Conservation (phyloP, 2,113 vertebrate genomes). For the Corythornis madagascariensis region DNA sequence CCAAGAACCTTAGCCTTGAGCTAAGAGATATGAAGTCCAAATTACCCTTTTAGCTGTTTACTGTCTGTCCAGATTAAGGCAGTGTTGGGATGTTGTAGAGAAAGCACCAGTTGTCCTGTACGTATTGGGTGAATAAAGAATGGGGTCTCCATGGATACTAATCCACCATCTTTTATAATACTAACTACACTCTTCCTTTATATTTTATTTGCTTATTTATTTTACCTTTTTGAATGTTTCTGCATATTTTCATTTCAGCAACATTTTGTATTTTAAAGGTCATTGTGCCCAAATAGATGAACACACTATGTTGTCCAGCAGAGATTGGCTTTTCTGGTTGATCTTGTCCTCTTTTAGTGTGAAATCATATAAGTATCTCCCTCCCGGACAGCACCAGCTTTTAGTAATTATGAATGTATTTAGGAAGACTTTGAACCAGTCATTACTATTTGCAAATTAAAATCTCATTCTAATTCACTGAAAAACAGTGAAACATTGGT, state of each 20-base stretch:
- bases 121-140: not conserved
- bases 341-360: not conserved
- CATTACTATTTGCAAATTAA: not conserved
- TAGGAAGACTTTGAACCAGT: not conserved
- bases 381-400: not conserved
- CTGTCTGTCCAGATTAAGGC: not conserved
- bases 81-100: not conserved
- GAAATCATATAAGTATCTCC: not conserved
- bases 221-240: conserved; percentile 19
- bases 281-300: not conserved
- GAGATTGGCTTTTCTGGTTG: not conserved
- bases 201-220: not conserved
- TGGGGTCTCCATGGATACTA: conserved; percentile 37
- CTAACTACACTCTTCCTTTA: not conserved
- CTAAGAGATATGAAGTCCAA: not conserved
- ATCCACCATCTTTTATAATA: conserved; percentile 31
- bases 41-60: conserved; percentile 4
- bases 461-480: not conserved
- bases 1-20: not conserved
- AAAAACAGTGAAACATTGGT: not conserved
- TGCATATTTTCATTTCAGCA: not conserved
- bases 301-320: not conserved
- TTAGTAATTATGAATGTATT: not conserved
- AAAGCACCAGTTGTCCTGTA: not conserved
- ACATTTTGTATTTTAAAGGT: not conserved